Conservation (phyloP, 2,113 vertebrate species). For the Pogona vitticeps region DNA sequence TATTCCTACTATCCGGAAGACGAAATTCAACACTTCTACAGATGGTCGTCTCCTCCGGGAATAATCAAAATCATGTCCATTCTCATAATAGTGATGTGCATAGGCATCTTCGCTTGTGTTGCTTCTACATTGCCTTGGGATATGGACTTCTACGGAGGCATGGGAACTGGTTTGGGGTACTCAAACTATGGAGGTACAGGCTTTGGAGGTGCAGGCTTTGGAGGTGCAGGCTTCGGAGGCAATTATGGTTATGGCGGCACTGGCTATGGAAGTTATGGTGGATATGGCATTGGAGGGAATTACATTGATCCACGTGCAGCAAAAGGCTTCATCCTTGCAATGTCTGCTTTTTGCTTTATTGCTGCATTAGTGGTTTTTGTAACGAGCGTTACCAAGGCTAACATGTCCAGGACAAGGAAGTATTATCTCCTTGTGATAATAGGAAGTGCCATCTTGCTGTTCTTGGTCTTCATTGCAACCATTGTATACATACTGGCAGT, state of each 20-base stretch:
- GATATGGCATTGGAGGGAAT: slow-evolving; percentile 71
- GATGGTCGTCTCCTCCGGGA: slow-evolving; percentile 89
- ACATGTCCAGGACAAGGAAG: slow-evolving; percentile 71
- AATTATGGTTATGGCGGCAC: slow-evolving; percentile 59
- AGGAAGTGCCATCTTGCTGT: slow-evolving; percentile 77
- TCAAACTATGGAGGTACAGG: slow-evolving; percentile 42
- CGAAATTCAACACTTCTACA: slow-evolving; percentile 84
- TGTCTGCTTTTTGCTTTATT: slow-evolving; percentile 85
- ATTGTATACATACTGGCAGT: slow-evolving; percentile 89
- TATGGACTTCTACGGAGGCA: slow-evolving; percentile 77
- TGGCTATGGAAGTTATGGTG: slow-evolving; percentile 56
- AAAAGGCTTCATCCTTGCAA: slow-evolving; percentile 89
- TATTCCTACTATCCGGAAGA: slow-evolving; percentile 83
- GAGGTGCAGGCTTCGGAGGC: slow-evolving; percentile 9
- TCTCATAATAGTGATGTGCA: slow-evolving; percentile 87
- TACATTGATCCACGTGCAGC: slow-evolving; percentile 84
- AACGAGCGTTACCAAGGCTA: slow-evolving; percentile 80
- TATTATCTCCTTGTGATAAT: slow-evolving; percentile 86
- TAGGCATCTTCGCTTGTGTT: slow-evolving; percentile 89
- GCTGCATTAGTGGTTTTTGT: slow-evolving; percentile 82
- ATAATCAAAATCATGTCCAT: slow-evolving; percentile 89
- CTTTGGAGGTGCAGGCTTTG: slow-evolving; percentile 40
- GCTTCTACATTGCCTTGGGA: slow-evolving; percentile 92
- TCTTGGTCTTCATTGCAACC: slow-evolving; percentile 85
- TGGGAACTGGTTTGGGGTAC: slow-evolving; percentile 61